Evolutionary conservation across 2,113 vertebrate species (phyloP).

Genomic region (Acrocephalus arundinaceus): DNA sequence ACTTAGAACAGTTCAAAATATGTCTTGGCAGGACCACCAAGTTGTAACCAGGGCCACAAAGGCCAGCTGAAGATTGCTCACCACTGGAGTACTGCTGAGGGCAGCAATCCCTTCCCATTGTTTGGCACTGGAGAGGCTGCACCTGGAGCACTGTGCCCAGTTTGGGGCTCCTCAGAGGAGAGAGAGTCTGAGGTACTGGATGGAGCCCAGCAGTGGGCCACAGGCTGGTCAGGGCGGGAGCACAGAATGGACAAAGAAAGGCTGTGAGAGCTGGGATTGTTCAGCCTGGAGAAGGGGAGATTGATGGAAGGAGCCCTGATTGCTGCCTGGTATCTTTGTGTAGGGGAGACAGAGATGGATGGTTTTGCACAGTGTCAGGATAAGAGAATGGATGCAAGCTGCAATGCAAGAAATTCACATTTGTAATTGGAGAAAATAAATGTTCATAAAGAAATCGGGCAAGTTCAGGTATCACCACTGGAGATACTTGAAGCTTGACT

Average conservation of each 20-base stretch:
- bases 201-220: not conserved
- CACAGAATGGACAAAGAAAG: not conserved
- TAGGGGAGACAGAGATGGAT: not conserved
- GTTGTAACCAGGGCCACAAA: not conserved
- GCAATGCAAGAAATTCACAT: not conserved
- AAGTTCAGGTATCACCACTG: not conserved
- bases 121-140: not conserved
- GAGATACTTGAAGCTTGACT: not conserved
- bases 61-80: not conserved
- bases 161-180: not conserved
- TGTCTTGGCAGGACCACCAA: not conserved
- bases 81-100: not conserved
- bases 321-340: not conserved
- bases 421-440: not conserved
- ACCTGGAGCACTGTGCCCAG: not conserved
- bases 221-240: not conserved
- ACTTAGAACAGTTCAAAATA: not conserved
- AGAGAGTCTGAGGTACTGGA: not conserved
- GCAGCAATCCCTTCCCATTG: no score
- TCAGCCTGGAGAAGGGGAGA: not conserved
- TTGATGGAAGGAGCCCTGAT: not conserved
- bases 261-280: not conserved
- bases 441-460: not conserved
- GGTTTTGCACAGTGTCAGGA: not conserved
- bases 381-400: not conserved